These are phyloP conservation scores for Dysmachus trigonus DNA, from an alignment of 2,888 invertebrate genomes.

Conservation along the genomic window DNA sequence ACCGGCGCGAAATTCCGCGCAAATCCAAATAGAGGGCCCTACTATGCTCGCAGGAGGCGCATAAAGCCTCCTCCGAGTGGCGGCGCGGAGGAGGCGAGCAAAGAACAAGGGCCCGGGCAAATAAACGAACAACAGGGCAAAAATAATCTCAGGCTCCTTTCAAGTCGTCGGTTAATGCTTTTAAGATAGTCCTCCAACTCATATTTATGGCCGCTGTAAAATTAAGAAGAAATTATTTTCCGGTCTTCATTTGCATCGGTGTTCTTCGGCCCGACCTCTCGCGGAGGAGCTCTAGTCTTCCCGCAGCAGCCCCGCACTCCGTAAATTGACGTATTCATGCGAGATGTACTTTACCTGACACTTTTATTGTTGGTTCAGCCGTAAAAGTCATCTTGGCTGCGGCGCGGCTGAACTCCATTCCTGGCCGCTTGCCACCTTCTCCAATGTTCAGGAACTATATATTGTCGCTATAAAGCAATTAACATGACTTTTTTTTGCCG, in stretches of 20 bases:
- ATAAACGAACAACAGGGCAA: not conserved
- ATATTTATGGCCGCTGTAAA: slow-evolving; percentile 41
- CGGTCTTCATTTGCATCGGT: slow-evolving; percentile 16
- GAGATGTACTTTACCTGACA: slow-evolving; percentile 43
- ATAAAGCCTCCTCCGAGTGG: not conserved
- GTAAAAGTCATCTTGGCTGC: slow-evolving; percentile 21
- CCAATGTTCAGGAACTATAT: not conserved
- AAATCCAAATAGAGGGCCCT: not conserved
- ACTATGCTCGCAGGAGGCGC: not conserved
- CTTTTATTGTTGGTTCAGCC: slow-evolving; percentile 38
- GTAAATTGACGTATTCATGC: slow-evolving; percentile 36
- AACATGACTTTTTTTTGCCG: not conserved
- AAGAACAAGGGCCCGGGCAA: not conserved
- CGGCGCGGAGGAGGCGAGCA: not conserved
- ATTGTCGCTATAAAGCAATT: slow-evolving; percentile 23
- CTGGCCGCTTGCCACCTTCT: not conserved
- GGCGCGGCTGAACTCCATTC: not conserved
- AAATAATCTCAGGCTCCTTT: not conserved
- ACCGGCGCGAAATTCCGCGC: not conserved
- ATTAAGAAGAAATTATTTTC: slow-evolving; percentile 40
- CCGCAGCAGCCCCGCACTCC: not conserved
- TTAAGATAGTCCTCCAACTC: slow-evolving; percentile 38
- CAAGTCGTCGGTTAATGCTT: slow-evolving; percentile 23
- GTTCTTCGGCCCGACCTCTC: not conserved
- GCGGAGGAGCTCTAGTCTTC: not conserved